Evolutionary conservation across 35 echinoderm and acorn worm genomes (phyloP).

Genomic region (Ophioderma brevispina): DNA sequence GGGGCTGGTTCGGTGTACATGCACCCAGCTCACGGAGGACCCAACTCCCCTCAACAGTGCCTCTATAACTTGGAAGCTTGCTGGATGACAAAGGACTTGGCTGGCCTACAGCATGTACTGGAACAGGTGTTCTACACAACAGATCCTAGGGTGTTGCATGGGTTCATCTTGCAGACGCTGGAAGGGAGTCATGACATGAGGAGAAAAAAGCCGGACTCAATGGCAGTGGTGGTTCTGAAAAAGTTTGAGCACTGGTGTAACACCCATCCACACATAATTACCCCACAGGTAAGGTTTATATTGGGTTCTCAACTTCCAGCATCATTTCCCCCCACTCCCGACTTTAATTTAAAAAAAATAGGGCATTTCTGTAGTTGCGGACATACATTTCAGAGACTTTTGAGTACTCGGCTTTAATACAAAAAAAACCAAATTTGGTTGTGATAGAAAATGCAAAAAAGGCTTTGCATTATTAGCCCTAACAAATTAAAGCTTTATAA

Average conservation of each 20-base stretch:
- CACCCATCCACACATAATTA: not conserved
- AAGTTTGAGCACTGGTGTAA: slow-evolving; percentile 33
- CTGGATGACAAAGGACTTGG: not conserved
- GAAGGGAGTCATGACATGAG: slow-evolving; percentile 49
- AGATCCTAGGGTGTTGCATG: not conserved
- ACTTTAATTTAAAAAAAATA: no score
- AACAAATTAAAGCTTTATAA: no score
- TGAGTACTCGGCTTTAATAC: no score
- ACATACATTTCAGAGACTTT: no score
- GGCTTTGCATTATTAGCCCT: no score
- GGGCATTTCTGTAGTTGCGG: no score
- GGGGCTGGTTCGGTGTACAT: not conserved
- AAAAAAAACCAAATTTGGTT: no score
- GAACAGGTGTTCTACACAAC: slow-evolving; percentile 13
- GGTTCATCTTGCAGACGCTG: slow-evolving; percentile 42
- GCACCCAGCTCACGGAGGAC: not conserved
- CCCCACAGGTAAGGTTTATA: not conserved
- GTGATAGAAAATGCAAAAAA: no score
- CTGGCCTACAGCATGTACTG: not conserved
- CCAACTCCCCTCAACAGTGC: not conserved
- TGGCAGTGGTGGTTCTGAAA: slow-evolving; percentile 25
- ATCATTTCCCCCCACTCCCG: no score
- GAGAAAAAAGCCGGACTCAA: slow-evolving; percentile 44
- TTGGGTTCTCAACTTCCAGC: no score
- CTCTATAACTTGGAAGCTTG: not conserved